These are phyloP conservation scores for Nasonia vitripennis DNA, from an alignment of 1,140 invertebrate genomes.

Conservation along the genomic window DNA sequence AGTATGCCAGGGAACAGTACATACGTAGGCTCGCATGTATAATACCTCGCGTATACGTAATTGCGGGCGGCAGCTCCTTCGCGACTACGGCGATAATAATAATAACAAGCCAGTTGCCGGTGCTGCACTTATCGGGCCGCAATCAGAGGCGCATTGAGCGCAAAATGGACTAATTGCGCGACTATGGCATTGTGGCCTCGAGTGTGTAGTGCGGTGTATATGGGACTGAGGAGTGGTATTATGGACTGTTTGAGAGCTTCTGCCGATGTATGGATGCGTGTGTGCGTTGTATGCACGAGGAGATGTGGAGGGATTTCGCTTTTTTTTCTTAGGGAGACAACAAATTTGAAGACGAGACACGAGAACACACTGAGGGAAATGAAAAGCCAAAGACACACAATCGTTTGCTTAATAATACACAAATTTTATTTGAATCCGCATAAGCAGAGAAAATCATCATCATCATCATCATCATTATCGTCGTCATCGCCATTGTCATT, in stretches of 20 bases:
- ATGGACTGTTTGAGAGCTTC: neutral
- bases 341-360: neutral
- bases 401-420: slow-evolving; percentile 65
- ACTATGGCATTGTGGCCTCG: neutral
- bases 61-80: neutral
- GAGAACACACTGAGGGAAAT: slow-evolving; percentile 34
- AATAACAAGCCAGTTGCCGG: neutral
- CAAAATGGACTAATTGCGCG: slow-evolving; percentile 22
- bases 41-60: neutral
- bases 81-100: neutral
- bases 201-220: neutral
- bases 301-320: neutral
- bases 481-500: slow-evolving; percentile 53
- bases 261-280: neutral
- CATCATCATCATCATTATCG: slow-evolving; percentile 45
- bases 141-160: slow-evolving; percentile 37
- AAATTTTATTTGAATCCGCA: slow-evolving; percentile 66
- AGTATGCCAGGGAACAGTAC: neutral
- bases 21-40: neutral
- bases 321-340: neutral
- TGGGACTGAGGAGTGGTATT: neutral
- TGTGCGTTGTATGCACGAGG: neutral
- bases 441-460: slow-evolving; percentile 54
- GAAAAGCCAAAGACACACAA: slow-evolving; percentile 32
- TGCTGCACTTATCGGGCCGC: slow-evolving; percentile 20